Percentiles rank a stretch among this genome's conserved stretches.
phyloP scores from a whole-genome alignment of 1,140 invertebrate species.

The Eufriesea mexicana region DNA sequence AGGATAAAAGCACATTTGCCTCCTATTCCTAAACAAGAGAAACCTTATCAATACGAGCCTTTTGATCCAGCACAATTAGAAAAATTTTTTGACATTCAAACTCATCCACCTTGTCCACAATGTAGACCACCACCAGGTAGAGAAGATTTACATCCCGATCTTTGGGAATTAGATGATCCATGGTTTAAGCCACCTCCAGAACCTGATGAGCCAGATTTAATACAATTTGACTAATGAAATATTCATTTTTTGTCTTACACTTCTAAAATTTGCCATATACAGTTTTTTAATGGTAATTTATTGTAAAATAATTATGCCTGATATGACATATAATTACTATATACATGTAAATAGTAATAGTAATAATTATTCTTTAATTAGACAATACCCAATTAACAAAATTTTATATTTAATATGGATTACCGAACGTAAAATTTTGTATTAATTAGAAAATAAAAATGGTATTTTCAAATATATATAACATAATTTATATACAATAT shows the following conservation, averaged over 20 bases:
- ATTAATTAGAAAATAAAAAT: not conserved
- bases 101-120: slow-evolving; percentile 44
- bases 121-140: slow-evolving; percentile 44
- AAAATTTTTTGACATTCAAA: slow-evolving; percentile 66
- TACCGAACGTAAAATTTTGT: not conserved
- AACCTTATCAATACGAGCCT: slow-evolving; percentile 1
- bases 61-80: slow-evolving; percentile 63
- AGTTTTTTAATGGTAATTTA: not conserved
- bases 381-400: not conserved
- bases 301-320: slow-evolving; percentile 15
- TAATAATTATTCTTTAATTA: slow-evolving; percentile 9
- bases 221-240: not conserved
- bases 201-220: slow-evolving; percentile 52
- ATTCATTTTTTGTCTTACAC: not conserved
- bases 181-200: slow-evolving; percentile 37
- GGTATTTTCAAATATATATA: not conserved
- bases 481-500: not conserved
- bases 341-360: slow-evolving; percentile 24
- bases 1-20: slow-evolving; percentile 48
- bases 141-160: slow-evolving; percentile 54
- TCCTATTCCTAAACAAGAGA: not conserved
- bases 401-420: not conserved
- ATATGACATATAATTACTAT: slow-evolving; percentile 16
- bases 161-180: slow-evolving; percentile 66
- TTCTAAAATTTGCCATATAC: not conserved